These are phyloP conservation scores for Ranitomeya variabilis DNA, from an alignment of 2,113 vertebrate species.

Conservation along the genomic window DNA sequence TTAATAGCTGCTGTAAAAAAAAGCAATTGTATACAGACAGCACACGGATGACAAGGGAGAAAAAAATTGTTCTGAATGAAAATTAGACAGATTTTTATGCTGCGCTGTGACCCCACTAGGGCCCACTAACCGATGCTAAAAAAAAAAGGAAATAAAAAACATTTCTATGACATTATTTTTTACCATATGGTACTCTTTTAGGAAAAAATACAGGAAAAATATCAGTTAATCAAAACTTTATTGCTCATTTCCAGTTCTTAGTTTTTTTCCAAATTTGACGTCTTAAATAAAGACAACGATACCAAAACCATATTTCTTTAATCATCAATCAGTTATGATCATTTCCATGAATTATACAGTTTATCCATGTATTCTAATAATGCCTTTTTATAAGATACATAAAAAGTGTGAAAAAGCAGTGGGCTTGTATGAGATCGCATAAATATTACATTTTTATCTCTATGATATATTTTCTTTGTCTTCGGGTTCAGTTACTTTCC, in stretches of 20 bases:
- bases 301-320: not conserved
- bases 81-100: too few species aligned
- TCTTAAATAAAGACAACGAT: not conserved
- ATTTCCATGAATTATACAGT: not conserved
- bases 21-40: too few species aligned
- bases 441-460: conserved; percentile 21
- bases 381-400: not conserved
- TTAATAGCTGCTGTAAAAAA: too few species aligned
- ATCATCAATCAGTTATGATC: not conserved
- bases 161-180: not conserved
- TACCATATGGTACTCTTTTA: not conserved
- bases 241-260: too few species aligned
- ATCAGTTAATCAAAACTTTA: too few species aligned
- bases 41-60: too few species aligned
- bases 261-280: too few species aligned
- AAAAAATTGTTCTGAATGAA: too few species aligned
- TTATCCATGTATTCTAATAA: not conserved
- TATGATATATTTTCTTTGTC: conserved; percentile 27
- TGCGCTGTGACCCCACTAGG: too few species aligned
- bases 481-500: conserved; percentile 33
- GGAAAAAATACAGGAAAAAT: not conserved
- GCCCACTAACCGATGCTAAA: not conserved
- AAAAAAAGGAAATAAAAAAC: not conserved
- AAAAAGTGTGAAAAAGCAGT: conserved; percentile 1
- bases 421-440: not conserved